Conservation (phyloP, 2,113 vertebrate genomes). For the Cyphomyrus plagiostoma region DNA sequence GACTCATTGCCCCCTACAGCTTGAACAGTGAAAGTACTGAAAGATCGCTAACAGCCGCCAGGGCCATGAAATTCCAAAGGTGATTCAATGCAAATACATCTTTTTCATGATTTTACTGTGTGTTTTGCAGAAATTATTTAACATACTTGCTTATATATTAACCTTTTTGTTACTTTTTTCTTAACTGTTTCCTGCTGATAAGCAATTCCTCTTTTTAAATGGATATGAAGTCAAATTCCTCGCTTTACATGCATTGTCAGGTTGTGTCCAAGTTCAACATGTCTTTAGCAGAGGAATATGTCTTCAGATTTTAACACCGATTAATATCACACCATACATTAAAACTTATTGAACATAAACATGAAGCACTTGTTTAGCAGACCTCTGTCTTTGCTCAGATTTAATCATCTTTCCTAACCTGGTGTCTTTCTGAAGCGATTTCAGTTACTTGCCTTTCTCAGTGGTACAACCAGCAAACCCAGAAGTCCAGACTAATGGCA, state of each 20-base stretch:
- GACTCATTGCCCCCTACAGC: background rate
- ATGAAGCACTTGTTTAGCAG: background rate
- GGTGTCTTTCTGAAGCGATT: background rate
- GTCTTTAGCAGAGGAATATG: background rate
- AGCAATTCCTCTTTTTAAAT: background rate
- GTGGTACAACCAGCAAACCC: background rate
- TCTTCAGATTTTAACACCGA: background rate
- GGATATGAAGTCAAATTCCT: background rate
- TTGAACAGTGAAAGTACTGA: background rate
- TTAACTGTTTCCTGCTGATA: background rate
- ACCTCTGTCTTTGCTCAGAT: background rate
- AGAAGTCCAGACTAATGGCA: background rate
- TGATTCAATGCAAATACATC: background rate
- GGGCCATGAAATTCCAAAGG: background rate
- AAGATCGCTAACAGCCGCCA: background rate
- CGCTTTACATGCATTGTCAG: background rate
- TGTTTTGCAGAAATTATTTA: background rate
- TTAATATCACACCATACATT: background rate
- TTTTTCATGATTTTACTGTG: background rate
- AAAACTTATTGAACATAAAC: background rate
- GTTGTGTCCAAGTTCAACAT: background rate
- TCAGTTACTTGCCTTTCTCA: background rate
- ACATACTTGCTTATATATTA: background rate
- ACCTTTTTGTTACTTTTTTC: too few relatives aligned
- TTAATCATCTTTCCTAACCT: background rate